Base-by-base conservation (phyloP, 2,113 vertebrate genomes). In the Saguinus midas region DNA sequence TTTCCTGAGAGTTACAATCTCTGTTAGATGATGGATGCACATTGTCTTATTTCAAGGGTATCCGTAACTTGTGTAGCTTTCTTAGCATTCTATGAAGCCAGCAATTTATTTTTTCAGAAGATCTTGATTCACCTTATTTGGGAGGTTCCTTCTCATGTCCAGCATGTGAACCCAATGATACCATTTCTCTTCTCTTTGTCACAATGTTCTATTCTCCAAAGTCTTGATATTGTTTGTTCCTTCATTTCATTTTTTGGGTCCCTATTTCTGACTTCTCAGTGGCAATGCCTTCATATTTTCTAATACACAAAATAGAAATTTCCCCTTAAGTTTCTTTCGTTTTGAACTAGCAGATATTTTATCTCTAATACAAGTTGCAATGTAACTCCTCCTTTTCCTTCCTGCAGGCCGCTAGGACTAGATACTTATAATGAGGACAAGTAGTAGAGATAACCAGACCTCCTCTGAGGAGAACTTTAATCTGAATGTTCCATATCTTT, bases 321-420 rank as follows among this genome's bases (percentile, higher is more conserved):
- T 61, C 10, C 14, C 13, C 2, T 88, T 86, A 57, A 50, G 18
- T 29, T 87, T 66, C 21, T 90, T 61, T 84, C 29, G 55, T 90
- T 75, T 80, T 64, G 12, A 27, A 35, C 32, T 68, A 61, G 40
- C 66, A 79, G n/a, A 70, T 94, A 70, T 18, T 79, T 84, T 85
- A 66, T 94, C 82, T 93, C 18, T 82, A 66, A 52, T 25, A 45
- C 20, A 75, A 95, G 14, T 78, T 82, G 55, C 10, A 83, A 64
- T 45, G 18, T 68, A 89, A 40, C 68, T 72, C 43, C 48, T 90
- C 58, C 79, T 43, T 90, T 94, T 96, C 87, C 66, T 94, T 94
- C n/a, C 66, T 66, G 8, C 8, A 25, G 45, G 29, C n/a, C 32
- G 72, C 88, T 88, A 43, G 90, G 48, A 45, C 14, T 86, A 81